Base-by-base conservation (phyloP, 2,797 vertebrate species). In the Hemibagrus guttatus region DNA sequence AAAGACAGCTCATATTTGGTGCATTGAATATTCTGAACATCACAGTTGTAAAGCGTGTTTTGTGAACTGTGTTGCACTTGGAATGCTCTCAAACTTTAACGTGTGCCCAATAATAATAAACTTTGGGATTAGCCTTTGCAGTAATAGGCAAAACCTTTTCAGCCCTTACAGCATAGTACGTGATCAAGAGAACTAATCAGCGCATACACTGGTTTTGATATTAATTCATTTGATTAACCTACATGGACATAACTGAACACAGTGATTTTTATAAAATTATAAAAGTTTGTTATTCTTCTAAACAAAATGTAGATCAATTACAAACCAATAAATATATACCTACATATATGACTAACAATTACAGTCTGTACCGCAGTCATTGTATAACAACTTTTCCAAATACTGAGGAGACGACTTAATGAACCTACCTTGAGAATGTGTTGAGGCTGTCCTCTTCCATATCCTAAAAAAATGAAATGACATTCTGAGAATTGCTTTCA, bases 371-470 rank as follows among this genome's bases (percentile, higher is more conserved):
- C 12, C 71, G 66, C n/a, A 49, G 17, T 52, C 23, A 31, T 23
- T 52, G 39, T 17, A 81, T 63, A 31, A 23, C 35, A 39, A 80
- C 31, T 59, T 4, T 61, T 42, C 35, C 35, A 42, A 80, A 61
- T 42, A 71, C 52, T 4, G 19, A 11, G 49, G 42, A 84, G 31
- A 68, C 23, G 31, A 71, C 7, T 49, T 11, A 81, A 66, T 66
- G n/a, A 71, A 39, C 93, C 89, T 95, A 98, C 97, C 97, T 95
- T 92, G 96, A 93, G 88, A 97, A 96, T 0, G 95, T 89, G 71
- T 95, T 90, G 0, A 96, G 46, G 79, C 95, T 94, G 85, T 97
- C 96, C 71, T 97, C 96, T 88, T 95, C 95, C 17, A 82, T 68
- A 49, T 97, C 97, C 94, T 96, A 92, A 75, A 88, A 80, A 56